These are phyloP conservation scores for Semnornis frantzii DNA, from an alignment of 2,113 vertebrate genomes.

Conservation along the genomic window DNA sequence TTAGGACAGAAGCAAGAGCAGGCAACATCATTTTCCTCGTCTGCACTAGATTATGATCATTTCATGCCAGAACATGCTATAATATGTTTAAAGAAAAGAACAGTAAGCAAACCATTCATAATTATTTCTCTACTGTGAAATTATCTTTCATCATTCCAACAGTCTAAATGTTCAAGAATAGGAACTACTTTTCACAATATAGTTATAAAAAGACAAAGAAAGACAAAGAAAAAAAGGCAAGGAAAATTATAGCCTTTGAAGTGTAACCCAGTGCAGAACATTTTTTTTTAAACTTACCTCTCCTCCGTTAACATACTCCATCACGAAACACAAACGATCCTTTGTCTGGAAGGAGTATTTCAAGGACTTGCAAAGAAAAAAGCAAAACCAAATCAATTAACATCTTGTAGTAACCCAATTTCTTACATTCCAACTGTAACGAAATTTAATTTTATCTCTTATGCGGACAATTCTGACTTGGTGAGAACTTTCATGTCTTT, in stretches of 20 bases:
- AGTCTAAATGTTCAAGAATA: neutral
- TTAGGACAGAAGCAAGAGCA: neutral
- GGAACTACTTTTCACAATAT: neutral
- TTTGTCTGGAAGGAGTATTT: constrained; percentile 99
- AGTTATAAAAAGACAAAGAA: neutral
- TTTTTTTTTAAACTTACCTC: constrained; percentile 82
- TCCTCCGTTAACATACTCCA: constrained; percentile 98
- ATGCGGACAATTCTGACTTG: neutral
- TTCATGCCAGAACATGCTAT: neutral
- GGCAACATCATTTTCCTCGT: neutral
- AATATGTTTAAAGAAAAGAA: neutral
- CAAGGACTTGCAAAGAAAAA: constrained; percentile 88
- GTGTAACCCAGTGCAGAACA: neutral
- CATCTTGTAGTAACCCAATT: neutral
- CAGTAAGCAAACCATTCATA: neutral
- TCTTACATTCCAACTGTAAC: neutral
- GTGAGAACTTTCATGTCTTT: neutral
- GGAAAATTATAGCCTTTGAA: neutral
- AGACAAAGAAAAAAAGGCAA: neutral
- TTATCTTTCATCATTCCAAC: neutral
- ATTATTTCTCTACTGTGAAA: neutral
- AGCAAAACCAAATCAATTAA: constrained; percentile 67
- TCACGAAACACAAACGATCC: constrained; percentile 97
- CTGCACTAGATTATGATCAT: neutral
- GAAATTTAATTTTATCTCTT: constrained; percentile 10